Conservation (phyloP, 2,888 invertebrate genomes). For the Notodonta ziczac region DNA sequence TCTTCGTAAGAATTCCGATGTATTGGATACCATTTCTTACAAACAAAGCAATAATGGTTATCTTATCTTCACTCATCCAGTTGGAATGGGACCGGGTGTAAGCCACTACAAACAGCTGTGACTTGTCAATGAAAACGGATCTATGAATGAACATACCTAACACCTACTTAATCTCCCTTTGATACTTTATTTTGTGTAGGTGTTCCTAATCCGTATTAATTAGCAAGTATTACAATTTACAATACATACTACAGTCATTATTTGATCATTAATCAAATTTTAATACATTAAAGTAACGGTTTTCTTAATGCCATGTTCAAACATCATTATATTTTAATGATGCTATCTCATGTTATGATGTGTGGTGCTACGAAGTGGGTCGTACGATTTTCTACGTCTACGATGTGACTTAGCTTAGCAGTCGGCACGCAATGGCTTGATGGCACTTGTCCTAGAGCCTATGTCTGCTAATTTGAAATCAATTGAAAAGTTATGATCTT, state of each 20-base stretch:
- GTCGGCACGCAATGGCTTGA: conserved; percentile 57
- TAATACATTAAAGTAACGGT: conserved; percentile 35
- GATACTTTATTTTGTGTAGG: conserved; percentile 45
- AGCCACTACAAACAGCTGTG: conserved; percentile 46
- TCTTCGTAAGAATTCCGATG: background rate
- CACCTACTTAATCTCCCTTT: conserved; percentile 31
- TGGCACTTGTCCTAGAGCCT: conserved; percentile 38
- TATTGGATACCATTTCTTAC: conserved; percentile 1
- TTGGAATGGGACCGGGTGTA: conserved; percentile 30
- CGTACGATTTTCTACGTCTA: conserved; percentile 45
- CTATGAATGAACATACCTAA: conserved; percentile 55
- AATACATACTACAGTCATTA: conserved; percentile 28
- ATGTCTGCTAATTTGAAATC: too few relatives aligned
- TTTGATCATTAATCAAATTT: conserved; percentile 32
- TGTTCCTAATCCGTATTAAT: conserved; percentile 26
- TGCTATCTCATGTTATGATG: conserved; percentile 48
- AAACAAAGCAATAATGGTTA: conserved; percentile 27
- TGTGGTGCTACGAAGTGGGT: conserved; percentile 40
- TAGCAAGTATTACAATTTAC: conserved; percentile 22
- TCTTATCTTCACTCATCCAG: conserved; percentile 36
- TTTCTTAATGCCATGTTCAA: conserved; percentile 45
- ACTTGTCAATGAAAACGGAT: conserved; percentile 57
- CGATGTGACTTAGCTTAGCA: conserved; percentile 31
- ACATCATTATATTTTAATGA: conserved; percentile 49
- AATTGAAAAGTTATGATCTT: too few relatives aligned